These are phyloP conservation scores for Thunnus maccoyii DNA, from an alignment of 2,113 vertebrate species.

Conservation along the genomic window DNA sequence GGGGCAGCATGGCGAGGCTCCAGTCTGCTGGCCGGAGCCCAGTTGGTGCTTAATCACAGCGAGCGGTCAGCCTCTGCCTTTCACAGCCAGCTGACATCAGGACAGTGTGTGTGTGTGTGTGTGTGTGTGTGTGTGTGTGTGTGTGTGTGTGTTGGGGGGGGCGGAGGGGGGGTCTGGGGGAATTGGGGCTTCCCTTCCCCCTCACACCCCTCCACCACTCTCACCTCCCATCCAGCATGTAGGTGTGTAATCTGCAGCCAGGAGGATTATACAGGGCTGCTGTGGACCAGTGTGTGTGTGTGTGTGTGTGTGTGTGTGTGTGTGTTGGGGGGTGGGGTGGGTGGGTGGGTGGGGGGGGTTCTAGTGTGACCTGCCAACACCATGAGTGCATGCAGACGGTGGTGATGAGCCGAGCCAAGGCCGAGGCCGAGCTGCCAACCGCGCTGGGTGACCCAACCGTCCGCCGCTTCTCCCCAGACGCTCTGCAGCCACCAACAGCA, in stretches of 20 bases:
- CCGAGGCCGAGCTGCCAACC: slow-evolving; percentile 73
- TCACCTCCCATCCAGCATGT: slow-evolving; percentile 63
- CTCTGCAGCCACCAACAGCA: slow-evolving; percentile 29
- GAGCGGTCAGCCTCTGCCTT: slow-evolving; percentile 89
- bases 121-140: slow-evolving; percentile 49
- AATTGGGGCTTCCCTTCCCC: slow-evolving; percentile 44
- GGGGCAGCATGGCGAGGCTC: slow-evolving; percentile 90
- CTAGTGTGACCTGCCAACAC: slow-evolving; percentile 74
- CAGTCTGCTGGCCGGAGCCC: slow-evolving; percentile 94
- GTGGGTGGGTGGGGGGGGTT: slow-evolving; percentile 3
- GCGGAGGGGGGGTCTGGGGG: not conserved
- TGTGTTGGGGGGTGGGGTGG: slow-evolving; percentile 1
- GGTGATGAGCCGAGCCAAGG: slow-evolving; percentile 67
- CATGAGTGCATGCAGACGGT: slow-evolving; percentile 65
- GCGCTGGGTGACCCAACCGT: slow-evolving; percentile 70
- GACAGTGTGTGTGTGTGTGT: slow-evolving; percentile 13
- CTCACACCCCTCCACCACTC: slow-evolving; percentile 11
- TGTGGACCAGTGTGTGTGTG: slow-evolving; percentile 3
- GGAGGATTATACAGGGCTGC: slow-evolving; percentile 31
- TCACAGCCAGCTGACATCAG: slow-evolving; percentile 98
- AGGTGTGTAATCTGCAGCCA: slow-evolving; percentile 81
- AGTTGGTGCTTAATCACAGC: slow-evolving; percentile 94
- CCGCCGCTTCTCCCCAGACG: slow-evolving; percentile 52
- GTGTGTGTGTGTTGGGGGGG: slow-evolving; percentile 7
- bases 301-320: slow-evolving; percentile 22